These are phyloP conservation scores for Rhynchomys soricoides DNA, from an alignment of 2,113 vertebrate genomes.

Conservation along the genomic window DNA sequence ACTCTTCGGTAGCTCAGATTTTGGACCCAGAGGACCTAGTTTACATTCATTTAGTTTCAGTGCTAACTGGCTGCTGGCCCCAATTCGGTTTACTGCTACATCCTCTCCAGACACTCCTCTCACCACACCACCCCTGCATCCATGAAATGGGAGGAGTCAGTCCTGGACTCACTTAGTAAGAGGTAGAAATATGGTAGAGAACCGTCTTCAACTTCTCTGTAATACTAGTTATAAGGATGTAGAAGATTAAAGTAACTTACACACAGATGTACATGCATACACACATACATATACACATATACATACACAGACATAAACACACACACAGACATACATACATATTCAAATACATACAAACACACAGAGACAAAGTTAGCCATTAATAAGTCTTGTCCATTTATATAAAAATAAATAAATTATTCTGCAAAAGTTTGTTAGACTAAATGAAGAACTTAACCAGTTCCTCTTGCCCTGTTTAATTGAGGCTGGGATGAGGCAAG, in stretches of 20 bases:
- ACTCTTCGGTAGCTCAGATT: not conserved
- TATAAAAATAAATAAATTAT: not conserved
- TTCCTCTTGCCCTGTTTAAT: not conserved
- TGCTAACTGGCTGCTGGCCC: not conserved
- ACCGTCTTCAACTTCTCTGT: not conserved
- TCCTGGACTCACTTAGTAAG: not conserved
- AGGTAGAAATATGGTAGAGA: not conserved
- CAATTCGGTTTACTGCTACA: not conserved
- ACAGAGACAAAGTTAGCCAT: not conserved
- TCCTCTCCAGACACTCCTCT: not conserved
- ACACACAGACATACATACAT: not conserved
- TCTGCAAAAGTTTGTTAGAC: not conserved
- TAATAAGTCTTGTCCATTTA: not conserved
- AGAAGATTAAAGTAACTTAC: not conserved
- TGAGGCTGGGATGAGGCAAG: not conserved
- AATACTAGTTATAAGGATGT: not conserved
- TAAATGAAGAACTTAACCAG: not conserved
- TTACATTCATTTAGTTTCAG: not conserved
- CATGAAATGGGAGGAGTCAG: not conserved
- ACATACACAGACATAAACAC: accelerated
- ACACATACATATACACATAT: not conserved
- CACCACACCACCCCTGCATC: not conserved
- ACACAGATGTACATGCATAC: not conserved
- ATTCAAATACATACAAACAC: accelerated
- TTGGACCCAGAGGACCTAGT: not conserved